Percentiles rank a stretch among this genome's conserved stretches.
These are phyloP conservation scores for Cryptophagus acutangulus DNA, from an alignment of 2,888 invertebrate species.

Conservation along the genomic window DNA sequence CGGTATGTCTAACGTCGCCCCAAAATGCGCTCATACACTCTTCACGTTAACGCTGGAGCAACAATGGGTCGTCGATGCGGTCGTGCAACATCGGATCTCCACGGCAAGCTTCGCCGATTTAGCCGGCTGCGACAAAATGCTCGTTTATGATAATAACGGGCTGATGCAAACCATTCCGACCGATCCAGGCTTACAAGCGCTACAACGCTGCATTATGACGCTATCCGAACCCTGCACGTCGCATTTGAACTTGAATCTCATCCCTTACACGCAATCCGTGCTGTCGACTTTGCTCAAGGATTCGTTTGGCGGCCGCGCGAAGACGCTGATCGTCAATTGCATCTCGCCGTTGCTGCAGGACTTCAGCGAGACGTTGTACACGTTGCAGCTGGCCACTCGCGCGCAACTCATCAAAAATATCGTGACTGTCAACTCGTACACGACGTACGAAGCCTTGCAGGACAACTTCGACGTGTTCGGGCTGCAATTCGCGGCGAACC, in stretches of 20 bases:
- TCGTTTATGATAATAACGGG: slow-evolving; percentile 45
- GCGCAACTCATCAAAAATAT: slow-evolving; percentile 65
- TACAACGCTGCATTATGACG: slow-evolving; percentile 62
- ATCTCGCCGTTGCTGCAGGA: slow-evolving; percentile 66
- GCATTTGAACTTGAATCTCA: slow-evolving; percentile 32
- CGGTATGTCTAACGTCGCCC: slow-evolving; percentile 58
- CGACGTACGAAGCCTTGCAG: slow-evolving; percentile 35
- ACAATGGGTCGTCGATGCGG: slow-evolving; percentile 65
- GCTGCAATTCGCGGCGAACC: slow-evolving; percentile 76
- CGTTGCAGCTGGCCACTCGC: slow-evolving; percentile 62
- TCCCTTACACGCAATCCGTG: slow-evolving; percentile 60
- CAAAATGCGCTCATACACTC: slow-evolving; percentile 59
- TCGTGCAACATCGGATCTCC: slow-evolving; percentile 65
- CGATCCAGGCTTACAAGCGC: slow-evolving; percentile 61
- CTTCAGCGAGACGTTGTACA: slow-evolving; percentile 64
- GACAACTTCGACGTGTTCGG: slow-evolving; percentile 57
- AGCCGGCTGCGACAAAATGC: slow-evolving; percentile 53
- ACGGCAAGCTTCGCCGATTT: slow-evolving; percentile 67
- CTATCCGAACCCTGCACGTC: slow-evolving; percentile 48
- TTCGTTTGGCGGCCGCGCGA: slow-evolving; percentile 71
- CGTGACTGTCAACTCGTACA: slow-evolving; percentile 64
- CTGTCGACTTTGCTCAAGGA: slow-evolving; percentile 66
- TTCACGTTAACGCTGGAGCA: slow-evolving; percentile 72
- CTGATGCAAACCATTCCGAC: slow-evolving; percentile 50
- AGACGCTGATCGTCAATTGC: slow-evolving; percentile 67